Evolutionary conservation across 2,113 vertebrate genomes (phyloP), one percentile per base, ranked within the genome.

Genomic region (Clinocottus analis): DNA sequence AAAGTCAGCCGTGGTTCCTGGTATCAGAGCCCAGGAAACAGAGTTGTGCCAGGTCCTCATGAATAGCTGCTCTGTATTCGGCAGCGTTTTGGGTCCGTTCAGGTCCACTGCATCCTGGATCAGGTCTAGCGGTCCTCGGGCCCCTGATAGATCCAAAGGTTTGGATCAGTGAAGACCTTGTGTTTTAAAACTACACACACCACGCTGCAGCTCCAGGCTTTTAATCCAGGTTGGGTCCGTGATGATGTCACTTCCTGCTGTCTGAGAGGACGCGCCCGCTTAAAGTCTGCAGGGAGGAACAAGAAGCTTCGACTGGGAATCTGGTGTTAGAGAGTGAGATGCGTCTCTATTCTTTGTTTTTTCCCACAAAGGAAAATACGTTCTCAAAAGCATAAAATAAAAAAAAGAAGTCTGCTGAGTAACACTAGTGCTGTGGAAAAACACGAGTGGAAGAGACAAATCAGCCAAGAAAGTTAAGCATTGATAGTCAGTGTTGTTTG

Each of bases 171-270:
- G n/a, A n/a, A n/a, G n/a, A n/a, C n/a, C n/a, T n/a, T n/a, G n/a
- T n/a, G 25, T 17, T 59, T 67, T 25, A 27, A 7, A 75, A 71
- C 75, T 75, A 3, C 85, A 66, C 39, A 72, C 82, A 14, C 64
- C n/a, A n/a, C n/a, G n/a, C n/a, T n/a, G n/a, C n/a, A n/a, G n/a
- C n/a, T n/a, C n/a, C n/a, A 5, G 43, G 47, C 17, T 49, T 49
- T 21, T 74, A 76, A 71, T 85, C 66, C 53, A 7, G 11, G 62
- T 49, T 19, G 11, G 41, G 72, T 55, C 84, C 79, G 23, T 11
- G n/a, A 76, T 92, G 82, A 92, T 88, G 89, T 91, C 88, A 92
- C 85, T 62, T 81, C 83, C 82, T 84, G 53, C 79, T 25, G 56
- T 7, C 53, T 56, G 23, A 27, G 23, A 31, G 25, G 33, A 65